phyloP scores from a whole-genome alignment of 2,888 invertebrate species.

The Caenorhabditis angaria region DNA sequence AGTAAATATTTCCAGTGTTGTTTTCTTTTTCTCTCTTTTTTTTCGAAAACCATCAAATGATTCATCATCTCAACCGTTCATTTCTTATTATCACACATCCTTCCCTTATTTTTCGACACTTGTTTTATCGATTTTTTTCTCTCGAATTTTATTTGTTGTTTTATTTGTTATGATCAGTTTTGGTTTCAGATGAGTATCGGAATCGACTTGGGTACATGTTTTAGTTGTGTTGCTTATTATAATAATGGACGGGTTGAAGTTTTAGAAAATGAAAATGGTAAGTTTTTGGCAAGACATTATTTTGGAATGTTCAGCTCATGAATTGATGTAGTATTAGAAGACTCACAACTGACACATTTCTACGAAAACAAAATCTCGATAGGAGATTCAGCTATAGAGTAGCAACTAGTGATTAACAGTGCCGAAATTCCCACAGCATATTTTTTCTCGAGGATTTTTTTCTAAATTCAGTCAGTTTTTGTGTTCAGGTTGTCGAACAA shows the following conservation, averaged over 20 bases:
- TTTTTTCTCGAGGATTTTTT: no score
- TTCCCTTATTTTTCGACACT: not conserved
- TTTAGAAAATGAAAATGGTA: conserved; percentile 45
- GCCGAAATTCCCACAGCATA: no score
- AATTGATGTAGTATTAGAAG: not conserved
- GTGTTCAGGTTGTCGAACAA: conserved; percentile 32
- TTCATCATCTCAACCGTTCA: conserved; percentile 4
- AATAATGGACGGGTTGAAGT: conserved; percentile 29
- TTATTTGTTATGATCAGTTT: no score
- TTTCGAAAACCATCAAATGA: not conserved
- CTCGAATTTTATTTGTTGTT: no score
- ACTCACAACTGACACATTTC: no score
- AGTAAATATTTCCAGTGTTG: not conserved
- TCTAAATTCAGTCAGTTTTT: no score
- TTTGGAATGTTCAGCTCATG: no score
- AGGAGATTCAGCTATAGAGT: no score
- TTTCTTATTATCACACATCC: conserved; percentile 1
- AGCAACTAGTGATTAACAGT: no score
- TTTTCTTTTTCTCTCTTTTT: not conserved
- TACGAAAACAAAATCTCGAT: no score
- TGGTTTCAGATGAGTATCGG: conserved; percentile 31
- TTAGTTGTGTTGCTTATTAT: conserved; percentile 38
- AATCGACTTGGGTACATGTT: conserved; percentile 42
- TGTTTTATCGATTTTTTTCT: not conserved
- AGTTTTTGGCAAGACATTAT: not conserved